Base-by-base conservation (phyloP, 2,888 invertebrate genomes). In the Trichogramma evanescens region DNA sequence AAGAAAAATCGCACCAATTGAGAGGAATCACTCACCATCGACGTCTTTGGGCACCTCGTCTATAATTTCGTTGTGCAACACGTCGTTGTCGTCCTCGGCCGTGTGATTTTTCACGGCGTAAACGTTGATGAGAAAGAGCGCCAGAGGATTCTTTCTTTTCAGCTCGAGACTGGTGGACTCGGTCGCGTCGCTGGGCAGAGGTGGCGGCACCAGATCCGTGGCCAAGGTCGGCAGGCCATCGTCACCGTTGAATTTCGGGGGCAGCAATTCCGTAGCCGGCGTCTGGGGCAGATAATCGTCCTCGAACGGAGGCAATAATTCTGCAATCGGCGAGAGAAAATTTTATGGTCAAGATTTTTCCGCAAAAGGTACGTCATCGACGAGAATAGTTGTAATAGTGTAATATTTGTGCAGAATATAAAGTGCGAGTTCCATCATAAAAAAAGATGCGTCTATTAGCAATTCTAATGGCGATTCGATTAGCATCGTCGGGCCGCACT, bases 41-140 rank as follows among this genome's bases (percentile, higher is more conserved):
- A 72, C 42, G 46, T 69, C 59, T 5, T 57, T 70, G 4, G 76
- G 73, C 13, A 68, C 61, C 40, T 65, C 66, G 9, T 68, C 51
- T 9, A 69, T 44, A 6, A 76, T 42, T 6, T 71, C 69, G 41
- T 72, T 68, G 53, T 70, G 70, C 4, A 74, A 63, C 42, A 72
- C 66, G 63, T 74, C 77, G 3, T 71, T 70, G 6, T 69, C 55
- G 6, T 66, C 65, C 44, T 69, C 70, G 50, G 65, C 70, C 4
- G 71, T 69, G 8, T 55, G 46, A 54, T 77, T 77, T 58, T 69
- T 72, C 9, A 77, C 63, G 2, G 72, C 77, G 53, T 66, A 74
- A 6, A 77, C 59, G 63, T 77, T 77, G 48, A 77, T 69, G 5
- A 77, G 55, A 56, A 72, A 77, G 1, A 77, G 55, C 6, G 70